Conservation (phyloP, 2,888 invertebrate species). For the Anthophora plumipes region DNA sequence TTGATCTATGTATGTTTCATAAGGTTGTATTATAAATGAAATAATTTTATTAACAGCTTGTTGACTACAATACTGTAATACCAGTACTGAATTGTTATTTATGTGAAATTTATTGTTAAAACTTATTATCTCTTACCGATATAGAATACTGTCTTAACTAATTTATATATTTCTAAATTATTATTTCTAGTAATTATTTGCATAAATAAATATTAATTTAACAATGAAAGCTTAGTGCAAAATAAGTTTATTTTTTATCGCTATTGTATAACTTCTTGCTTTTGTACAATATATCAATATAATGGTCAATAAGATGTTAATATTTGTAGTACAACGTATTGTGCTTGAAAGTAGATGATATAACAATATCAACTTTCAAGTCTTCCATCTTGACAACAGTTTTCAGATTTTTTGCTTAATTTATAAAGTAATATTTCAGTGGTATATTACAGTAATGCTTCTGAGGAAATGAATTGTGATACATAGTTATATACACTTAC, state of each 20-base stretch:
- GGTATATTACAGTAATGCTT: constrained; percentile 53
- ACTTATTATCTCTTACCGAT: constrained; percentile 9
- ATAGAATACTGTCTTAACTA: constrained; percentile 8
- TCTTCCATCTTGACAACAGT: constrained; percentile 65
- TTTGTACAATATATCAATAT: neutral
- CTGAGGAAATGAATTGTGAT: constrained; percentile 60
- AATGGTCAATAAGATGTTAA: constrained; percentile 28
- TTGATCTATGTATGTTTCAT: constrained; percentile 60
- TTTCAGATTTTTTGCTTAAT: constrained; percentile 40
- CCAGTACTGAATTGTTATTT: constrained; percentile 11
- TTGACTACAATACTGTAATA: constrained; percentile 32
- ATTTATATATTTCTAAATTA: constrained; percentile 24
- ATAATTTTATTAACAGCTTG: constrained; percentile 38
- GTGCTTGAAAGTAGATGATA: constrained; percentile 52
- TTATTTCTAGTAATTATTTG: constrained; percentile 17
- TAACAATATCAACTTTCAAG: constrained; percentile 55
- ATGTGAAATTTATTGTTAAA: constrained; percentile 20
- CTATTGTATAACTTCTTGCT: neutral
- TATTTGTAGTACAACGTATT: constrained; percentile 39
- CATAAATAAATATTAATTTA: constrained; percentile 24
- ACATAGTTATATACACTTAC: constrained; percentile 49
- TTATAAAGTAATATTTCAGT: constrained; percentile 42
- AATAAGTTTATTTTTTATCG: neutral
- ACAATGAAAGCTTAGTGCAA: neutral
- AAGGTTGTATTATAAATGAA: constrained; percentile 61